Conservation (phyloP, 1,140 invertebrate species). For the Telenomus remus region DNA sequence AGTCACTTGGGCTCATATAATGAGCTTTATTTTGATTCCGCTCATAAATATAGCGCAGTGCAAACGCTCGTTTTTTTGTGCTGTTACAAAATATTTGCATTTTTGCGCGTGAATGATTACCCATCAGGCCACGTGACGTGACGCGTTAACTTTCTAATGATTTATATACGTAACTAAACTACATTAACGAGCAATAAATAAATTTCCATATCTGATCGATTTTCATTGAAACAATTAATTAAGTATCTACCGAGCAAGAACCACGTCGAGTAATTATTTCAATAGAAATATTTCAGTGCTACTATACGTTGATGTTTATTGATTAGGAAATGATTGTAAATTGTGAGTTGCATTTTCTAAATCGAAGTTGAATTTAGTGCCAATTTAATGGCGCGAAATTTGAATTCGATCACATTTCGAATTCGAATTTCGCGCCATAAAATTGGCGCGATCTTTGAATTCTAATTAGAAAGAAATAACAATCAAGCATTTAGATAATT, state of each 20-base stretch:
- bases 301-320: no score
- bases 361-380: no score
- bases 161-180: conserved; percentile 27
- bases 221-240: conserved; percentile 24
- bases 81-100: conserved; percentile 34
- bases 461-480: no score
- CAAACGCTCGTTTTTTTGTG: conserved; percentile 23
- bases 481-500: no score
- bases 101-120: conserved; percentile 27
- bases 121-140: conserved; percentile 6
- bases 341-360: no score
- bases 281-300: no score
- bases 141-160: conserved; percentile 41
- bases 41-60: conserved; percentile 23
- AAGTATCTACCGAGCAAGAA: conserved; percentile 2
- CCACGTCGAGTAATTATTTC: no score
- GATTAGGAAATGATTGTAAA: no score
- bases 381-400: no score
- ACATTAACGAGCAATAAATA: conserved; percentile 38
- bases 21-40: conserved; percentile 39
- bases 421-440: no score
- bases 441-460: no score
- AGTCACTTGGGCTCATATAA: conserved; percentile 24
- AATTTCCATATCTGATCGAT: conserved; percentile 9
- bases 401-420: no score